Evolutionary conservation across 1,140 invertebrate genomes (phyloP), one percentile per base, ranked within the genome.

Genomic region (Ectropis grisescens): DNA sequence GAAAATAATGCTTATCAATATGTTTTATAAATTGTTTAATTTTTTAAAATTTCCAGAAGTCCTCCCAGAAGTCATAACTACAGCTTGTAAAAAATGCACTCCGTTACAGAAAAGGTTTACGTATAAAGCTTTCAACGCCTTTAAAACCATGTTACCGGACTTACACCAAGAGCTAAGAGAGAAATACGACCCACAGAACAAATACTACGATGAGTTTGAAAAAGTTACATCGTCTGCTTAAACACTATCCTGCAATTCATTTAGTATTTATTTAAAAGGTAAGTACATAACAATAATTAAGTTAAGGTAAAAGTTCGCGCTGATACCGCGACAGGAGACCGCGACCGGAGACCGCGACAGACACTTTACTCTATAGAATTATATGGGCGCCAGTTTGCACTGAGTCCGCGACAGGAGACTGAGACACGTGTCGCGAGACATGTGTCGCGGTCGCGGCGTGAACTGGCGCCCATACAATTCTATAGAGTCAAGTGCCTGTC

Each of bases 11-110:
- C n/a, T n/a, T n/a, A n/a, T n/a, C n/a, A n/a, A n/a, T n/a, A n/a
- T n/a, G n/a, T n/a, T n/a, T n/a, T n/a, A n/a, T n/a, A n/a, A n/a
- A n/a, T n/a, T n/a, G n/a, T n/a, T n/a, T n/a, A n/a, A n/a, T n/a
- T n/a, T n/a, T n/a, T n/a, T n/a, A n/a, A n/a, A n/a, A n/a, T n/a
- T 41, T 56, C 11, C 47, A 72, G 68, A 41, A 3, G 30, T 59
- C 2, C 36, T 72, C 13, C 62, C 65, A 1, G 65, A 72, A 57
- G 43, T 69, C n/a, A 43, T 69, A 3, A 29, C 11, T 2, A 61
- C 62, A 7, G 50, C 53, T 1, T 69, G 68, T 16, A 37, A 37
- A 2, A 67, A 62, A 45, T 72, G 68, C 29, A 51, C 58, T 11
- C 51, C 58, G 1, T 48, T 52, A 2, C 62, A 70, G 23, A 57